Evolutionary conservation across 2,113 vertebrate genomes (phyloP).

Genomic region (Coryphaenoides rupestris): DNA sequence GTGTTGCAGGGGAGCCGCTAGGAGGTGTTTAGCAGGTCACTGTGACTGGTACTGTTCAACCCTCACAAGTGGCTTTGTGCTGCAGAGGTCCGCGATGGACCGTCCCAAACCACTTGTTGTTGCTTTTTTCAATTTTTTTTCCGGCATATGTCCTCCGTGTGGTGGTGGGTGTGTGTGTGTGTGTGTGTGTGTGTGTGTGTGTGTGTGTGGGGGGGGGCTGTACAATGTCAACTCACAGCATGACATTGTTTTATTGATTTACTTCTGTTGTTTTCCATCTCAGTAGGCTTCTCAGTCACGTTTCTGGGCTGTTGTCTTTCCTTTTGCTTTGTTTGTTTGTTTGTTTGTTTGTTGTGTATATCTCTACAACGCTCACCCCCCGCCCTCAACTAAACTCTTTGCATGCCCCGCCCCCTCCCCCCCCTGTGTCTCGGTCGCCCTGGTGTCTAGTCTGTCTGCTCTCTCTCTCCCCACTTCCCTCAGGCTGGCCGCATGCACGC

Average conservation of each 20-base stretch:
- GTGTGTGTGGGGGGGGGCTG: constrained; percentile 57
- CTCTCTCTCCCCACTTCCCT: constrained; percentile 74
- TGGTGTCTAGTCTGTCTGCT: constrained; percentile 78
- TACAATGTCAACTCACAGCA: constrained; percentile 66
- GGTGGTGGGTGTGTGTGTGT: constrained; percentile 56
- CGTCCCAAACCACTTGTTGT: constrained; percentile 37
- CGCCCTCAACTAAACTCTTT: constrained; percentile 47
- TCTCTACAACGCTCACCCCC: constrained; percentile 35
- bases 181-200: constrained; percentile 51
- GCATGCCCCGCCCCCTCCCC: constrained; percentile 40
- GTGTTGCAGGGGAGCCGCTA: constrained; percentile 28
- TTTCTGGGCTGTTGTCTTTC: constrained; percentile 64
- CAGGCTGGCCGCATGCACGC: constrained; percentile 88
- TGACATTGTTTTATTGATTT: constrained; percentile 40
- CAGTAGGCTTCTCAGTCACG: constrained; percentile 32
- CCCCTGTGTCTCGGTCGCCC: constrained; percentile 66
- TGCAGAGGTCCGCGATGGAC: too few species aligned
- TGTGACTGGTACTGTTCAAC: constrained; percentile 72
- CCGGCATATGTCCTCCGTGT: constrained; percentile 55
- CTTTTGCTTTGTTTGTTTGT: constrained; percentile 13
- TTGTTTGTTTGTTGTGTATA: constrained; percentile 18
- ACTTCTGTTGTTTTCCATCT: too few species aligned
- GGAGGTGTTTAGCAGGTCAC: constrained; percentile 26
- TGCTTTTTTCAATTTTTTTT: constrained; percentile 38
- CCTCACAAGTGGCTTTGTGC: constrained; percentile 46